Evolutionary conservation across 2,888 invertebrate species (phyloP), one percentile per base, ranked within the genome.

Genomic region (Alsophila aescularia): DNA sequence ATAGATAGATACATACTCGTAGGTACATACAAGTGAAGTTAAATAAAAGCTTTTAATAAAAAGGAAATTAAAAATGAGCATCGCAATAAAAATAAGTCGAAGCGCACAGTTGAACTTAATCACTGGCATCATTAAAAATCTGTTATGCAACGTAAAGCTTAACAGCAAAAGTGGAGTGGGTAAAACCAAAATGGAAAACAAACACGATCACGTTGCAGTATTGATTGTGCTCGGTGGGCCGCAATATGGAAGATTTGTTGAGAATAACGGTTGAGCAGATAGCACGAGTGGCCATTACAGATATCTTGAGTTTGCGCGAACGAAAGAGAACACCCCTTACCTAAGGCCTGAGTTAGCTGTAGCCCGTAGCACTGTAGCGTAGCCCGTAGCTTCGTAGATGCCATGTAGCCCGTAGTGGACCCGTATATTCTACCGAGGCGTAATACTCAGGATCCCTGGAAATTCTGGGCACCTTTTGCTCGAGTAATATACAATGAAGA

Each of bases 251-350:
- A 87, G 86, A 89, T 89, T 88, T 86, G 87, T 87, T 81, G 83
- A 79, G 84, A 84, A 85, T 86, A 87, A 85, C 85, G 84, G 81
- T 76, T 77, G 82, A 81, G 80, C 77, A 84, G 85, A 87, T 83
- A 83, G 83, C 85, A 86, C 84, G 81, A 87, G 87, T 88, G 86
- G 87, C 89, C 87, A 88, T 88, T 89, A 89, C 82, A 81, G 87
- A 85, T 87, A 87, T 84, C 83, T 83, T 79, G 83, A 81, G 83
- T 79, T 77, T 68, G 73, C 71, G 75, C 77, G 77, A 83, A 83
- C 79, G 82, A 75, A 73, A 75, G 68, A 74, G 78, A 76, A 80
- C 77, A 78, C 76, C 77, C 39, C 75, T 73, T 75, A 82, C 81
- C 81, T 83, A 75, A 79, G 78, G 74, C 79, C 82, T 75, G 75